These are phyloP conservation scores for Anser cygnoides DNA, from an alignment of 2,113 vertebrate genomes.

Conservation along the genomic window DNA sequence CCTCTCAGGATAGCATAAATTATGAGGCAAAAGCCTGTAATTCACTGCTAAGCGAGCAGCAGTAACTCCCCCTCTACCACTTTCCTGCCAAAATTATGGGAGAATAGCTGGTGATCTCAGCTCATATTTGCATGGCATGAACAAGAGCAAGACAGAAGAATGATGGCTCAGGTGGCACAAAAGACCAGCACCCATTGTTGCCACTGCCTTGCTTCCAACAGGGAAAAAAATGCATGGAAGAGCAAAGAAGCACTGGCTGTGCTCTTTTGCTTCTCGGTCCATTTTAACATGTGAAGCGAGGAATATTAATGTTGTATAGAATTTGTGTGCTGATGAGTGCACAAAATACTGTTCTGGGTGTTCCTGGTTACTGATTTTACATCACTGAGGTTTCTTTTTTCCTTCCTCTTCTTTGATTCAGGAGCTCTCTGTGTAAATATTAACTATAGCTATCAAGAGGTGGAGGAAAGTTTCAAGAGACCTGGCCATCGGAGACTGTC, in stretches of 20 bases:
- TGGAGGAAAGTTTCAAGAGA: not conserved
- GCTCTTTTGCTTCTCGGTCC: not conserved
- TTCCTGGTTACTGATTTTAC: not conserved
- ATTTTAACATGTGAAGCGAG: not conserved
- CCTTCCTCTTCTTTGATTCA: not conserved
- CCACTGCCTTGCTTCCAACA: not conserved
- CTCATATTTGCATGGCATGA: not conserved
- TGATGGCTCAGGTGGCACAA: not conserved
- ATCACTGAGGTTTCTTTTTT: not conserved
- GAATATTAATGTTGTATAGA: not conserved
- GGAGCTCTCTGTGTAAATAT: constrained; percentile 8
- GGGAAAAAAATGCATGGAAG: not conserved
- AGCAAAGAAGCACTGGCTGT: not conserved
- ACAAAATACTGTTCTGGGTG: not conserved
- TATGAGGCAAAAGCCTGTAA: constrained; percentile 43
- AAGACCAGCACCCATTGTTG: not conserved
- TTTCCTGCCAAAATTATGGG: constrained; percentile 37
- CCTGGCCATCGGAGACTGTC: not conserved
- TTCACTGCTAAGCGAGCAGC: not conserved
- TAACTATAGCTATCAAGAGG: not conserved
- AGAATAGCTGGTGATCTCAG: constrained; percentile 43
- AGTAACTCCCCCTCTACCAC: constrained; percentile 14
- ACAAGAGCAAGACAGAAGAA: not conserved
- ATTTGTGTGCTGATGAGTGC: not conserved
- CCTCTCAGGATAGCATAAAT: constrained; percentile 40